Evolutionary conservation across 2,797 vertebrate species (phyloP).

Genomic region (Natrix natrix): DNA sequence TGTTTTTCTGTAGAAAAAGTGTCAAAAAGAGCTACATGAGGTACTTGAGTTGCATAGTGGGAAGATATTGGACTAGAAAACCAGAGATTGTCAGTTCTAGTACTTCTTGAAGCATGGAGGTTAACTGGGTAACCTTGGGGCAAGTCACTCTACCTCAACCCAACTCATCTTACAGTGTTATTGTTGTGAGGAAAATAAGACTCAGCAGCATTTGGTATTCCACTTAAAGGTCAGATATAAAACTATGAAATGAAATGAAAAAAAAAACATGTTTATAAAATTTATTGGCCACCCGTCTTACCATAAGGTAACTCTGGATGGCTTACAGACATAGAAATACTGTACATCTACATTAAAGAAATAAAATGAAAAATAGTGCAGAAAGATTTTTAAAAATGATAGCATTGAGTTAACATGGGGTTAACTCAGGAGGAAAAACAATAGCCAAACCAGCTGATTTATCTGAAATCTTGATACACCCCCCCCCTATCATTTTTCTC

Average conservation of each 20-base stretch:
- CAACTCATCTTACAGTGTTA: not conserved
- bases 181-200: not conserved
- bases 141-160: not conserved
- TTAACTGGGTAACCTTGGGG: not conserved
- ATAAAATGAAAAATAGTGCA: not conserved
- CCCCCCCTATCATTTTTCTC: not conserved
- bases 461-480: not conserved
- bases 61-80: not conserved
- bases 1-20: not conserved
- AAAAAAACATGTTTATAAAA: not conserved
- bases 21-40: not conserved
- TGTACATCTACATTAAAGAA: not conserved
- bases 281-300: not conserved
- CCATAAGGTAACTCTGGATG: not conserved
- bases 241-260: not conserved
- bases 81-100: not conserved
- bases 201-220: not conserved
- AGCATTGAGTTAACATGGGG: not conserved
- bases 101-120: not conserved
- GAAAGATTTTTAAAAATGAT: not conserved
- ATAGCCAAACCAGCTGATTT: not conserved
- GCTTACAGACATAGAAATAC: not conserved
- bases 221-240: not conserved
- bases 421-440: not conserved
- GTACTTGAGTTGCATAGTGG: not conserved